Evolutionary conservation across 2,888 invertebrate genomes (phyloP).

Genomic region (Drepana falcataria): DNA sequence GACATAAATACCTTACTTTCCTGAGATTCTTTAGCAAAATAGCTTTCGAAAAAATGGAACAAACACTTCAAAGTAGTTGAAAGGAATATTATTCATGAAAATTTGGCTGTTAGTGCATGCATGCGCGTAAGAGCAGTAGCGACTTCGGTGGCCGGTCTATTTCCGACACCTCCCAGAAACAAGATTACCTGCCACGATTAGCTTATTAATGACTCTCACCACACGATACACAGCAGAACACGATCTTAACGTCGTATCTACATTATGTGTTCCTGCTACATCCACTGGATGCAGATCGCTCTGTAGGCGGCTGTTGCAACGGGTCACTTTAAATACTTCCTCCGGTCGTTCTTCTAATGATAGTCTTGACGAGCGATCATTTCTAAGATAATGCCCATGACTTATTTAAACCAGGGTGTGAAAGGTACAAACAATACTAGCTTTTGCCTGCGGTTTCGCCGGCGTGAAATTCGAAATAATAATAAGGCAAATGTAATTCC

Average conservation of each 20-base stretch:
- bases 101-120: slow-evolving; percentile 16
- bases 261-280: neutral
- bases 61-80: too few relatives aligned
- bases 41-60: too few relatives aligned
- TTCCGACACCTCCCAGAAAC: slow-evolving; percentile 55
- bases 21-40: too few relatives aligned
- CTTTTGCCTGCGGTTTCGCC: too few relatives aligned
- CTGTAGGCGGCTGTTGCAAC: neutral
- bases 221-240: slow-evolving; percentile 9
- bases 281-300: slow-evolving; percentile 1
- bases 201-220: slow-evolving; percentile 47
- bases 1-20: too few relatives aligned
- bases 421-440: too few relatives aligned
- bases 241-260: neutral
- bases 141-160: slow-evolving; percentile 58
- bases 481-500: too few relatives aligned
- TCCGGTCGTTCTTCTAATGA: neutral
- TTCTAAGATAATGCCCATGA: too few relatives aligned
- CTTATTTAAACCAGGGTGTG: too few relatives aligned
- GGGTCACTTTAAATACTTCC: neutral
- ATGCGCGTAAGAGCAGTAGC: slow-evolving; percentile 18
- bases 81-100: slow-evolving; percentile 6
- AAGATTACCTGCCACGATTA: slow-evolving; percentile 54
- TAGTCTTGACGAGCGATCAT: neutral
- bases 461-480: too few relatives aligned